Conservation (phyloP, 2,888 invertebrate genomes). For the Panopea generosa region DNA sequence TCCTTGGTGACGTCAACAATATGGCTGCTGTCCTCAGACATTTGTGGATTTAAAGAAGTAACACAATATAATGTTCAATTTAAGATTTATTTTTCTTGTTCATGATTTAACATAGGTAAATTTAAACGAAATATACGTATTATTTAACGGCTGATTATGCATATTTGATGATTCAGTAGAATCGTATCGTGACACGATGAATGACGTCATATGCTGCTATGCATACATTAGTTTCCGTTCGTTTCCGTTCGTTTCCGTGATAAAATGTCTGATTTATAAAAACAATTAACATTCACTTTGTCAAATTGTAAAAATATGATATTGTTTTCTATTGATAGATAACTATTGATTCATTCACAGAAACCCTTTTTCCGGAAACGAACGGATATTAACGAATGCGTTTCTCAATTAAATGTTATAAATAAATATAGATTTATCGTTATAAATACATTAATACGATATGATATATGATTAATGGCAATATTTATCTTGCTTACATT, state of each 20-base stretch:
- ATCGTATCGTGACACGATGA: constrained; percentile 22
- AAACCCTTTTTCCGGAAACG: neutral
- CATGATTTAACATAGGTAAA: constrained; percentile 74
- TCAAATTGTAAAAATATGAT: no score
- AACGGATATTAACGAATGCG: constrained; percentile 7
- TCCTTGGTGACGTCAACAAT: no score
- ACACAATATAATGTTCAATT: constrained; percentile 10
- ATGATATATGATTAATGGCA: neutral
- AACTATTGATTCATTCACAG: no score
- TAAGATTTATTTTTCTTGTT: constrained; percentile 65
- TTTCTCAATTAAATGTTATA: constrained; percentile 8
- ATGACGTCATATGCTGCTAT: constrained; percentile 39
- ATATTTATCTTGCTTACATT: neutral
- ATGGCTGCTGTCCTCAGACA: no score
- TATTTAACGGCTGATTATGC: constrained; percentile 55
- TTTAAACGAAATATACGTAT: constrained; percentile 59
- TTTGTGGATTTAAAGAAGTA: neutral
- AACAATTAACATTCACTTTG: no score
- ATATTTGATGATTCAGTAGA: constrained; percentile 37
- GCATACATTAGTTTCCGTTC: constrained; percentile 19
- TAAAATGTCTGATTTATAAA: neutral
- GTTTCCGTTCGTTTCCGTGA: neutral
- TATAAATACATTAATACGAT: constrained; percentile 8
- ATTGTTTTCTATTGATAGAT: no score
- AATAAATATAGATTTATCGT: constrained; percentile 12